Conservation (phyloP, 2,888 invertebrate species). For the Pandemis corylana region DNA sequence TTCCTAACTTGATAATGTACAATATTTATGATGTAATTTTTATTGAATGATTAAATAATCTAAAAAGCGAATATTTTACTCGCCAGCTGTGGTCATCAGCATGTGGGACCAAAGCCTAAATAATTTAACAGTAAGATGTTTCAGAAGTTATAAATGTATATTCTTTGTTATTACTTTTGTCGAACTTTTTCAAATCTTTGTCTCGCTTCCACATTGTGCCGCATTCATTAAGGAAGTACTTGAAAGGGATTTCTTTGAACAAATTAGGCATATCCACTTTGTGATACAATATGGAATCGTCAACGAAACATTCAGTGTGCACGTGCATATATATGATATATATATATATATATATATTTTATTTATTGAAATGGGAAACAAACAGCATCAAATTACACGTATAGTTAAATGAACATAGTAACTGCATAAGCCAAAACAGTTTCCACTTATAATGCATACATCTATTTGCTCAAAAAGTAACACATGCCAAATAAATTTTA, state of each 20-base stretch:
- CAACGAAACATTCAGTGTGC: neutral
- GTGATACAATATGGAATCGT: neutral
- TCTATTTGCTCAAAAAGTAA: no score
- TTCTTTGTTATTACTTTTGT: constrained; percentile 9
- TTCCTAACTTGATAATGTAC: no score
- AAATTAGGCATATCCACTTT: neutral
- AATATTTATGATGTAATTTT: neutral
- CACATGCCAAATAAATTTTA: no score
- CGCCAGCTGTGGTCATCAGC: neutral
- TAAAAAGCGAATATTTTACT: neutral
- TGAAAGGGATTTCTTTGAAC: neutral
- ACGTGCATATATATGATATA: no score
- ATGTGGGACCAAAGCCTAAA: neutral
- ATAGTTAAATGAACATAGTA: no score
- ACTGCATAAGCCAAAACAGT: no score
- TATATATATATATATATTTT: no score
- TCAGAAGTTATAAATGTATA: constrained; percentile 16
- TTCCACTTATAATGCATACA: no score
- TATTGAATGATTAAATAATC: no score
- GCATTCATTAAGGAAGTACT: constrained; percentile 3
- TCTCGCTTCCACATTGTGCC: neutral
- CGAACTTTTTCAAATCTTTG: constrained; percentile 16
- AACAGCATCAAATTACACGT: no score
- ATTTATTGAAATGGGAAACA: no score
- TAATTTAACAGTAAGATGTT: neutral